Percentiles rank a stretch among this genome's conserved stretches.
Evolutionary conservation across 2,888 invertebrate species (phyloP).

Genomic region (Tachina grossa): DNA sequence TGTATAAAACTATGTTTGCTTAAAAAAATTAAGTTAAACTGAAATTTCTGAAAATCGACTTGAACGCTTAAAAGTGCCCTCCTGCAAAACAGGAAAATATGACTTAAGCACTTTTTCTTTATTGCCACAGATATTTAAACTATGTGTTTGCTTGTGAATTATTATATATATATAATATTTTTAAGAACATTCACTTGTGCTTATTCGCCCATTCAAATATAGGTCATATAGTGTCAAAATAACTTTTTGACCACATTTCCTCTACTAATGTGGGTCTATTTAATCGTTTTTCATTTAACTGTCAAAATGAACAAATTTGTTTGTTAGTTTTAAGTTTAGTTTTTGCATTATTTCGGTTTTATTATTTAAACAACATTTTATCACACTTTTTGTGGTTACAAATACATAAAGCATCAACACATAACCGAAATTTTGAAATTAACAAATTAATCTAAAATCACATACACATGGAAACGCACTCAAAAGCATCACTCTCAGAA

Average conservation of each 20-base stretch:
- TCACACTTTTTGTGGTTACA: conserved; percentile 62
- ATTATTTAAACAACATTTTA: conserved; percentile 62
- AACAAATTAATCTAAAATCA: conserved; percentile 59
- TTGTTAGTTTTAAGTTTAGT: conserved; percentile 54
- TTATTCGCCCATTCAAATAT: conserved; percentile 38
- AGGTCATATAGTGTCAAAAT: conserved; percentile 53
- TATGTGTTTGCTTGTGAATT: neutral
- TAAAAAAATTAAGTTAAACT: no score
- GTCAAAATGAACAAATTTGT: conserved; percentile 62
- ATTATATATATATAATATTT: neutral
- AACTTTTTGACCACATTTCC: conserved; percentile 60
- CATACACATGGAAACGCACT: neutral
- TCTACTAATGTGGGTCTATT: conserved; percentile 55
- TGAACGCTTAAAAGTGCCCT: no score
- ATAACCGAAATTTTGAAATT: conserved; percentile 54
- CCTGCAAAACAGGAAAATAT: no score
- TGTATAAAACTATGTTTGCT: no score
- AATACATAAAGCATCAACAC: conserved; percentile 57
- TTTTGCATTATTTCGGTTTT: conserved; percentile 44
- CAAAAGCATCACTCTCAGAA: neutral
- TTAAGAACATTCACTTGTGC: conserved; percentile 17
- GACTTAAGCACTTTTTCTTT: no score
- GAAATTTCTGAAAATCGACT: no score
- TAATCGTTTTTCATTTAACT: conserved; percentile 63
- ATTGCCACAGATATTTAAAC: no score